Evolutionary conservation across 2,113 vertebrate genomes (phyloP).

Genomic region (Menidia beryllina): DNA sequence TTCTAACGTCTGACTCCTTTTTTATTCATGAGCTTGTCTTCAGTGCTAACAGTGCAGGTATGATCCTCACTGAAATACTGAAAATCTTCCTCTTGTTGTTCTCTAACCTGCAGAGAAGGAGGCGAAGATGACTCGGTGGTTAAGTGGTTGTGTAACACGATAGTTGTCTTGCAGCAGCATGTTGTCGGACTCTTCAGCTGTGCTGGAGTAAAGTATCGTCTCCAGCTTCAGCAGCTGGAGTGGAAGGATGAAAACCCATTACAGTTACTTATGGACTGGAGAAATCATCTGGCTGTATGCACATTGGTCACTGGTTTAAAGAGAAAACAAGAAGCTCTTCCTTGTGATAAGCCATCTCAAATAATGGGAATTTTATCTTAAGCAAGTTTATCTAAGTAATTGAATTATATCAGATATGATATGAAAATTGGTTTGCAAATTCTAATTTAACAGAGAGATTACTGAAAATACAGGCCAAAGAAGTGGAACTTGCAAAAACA

Average conservation of each 20-base stretch:
- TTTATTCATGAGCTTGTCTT: neutral
- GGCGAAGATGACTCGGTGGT: conserved; percentile 75
- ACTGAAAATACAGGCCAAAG: too few species aligned
- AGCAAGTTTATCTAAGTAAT: too few species aligned
- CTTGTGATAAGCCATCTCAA: too few species aligned
- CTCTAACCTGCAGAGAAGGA: conserved; percentile 79
- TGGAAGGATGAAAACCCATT: conserved; percentile 1
- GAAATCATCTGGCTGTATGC: neutral
- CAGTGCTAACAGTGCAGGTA: neutral
- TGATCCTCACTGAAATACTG: neutral
- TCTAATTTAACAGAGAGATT: too few species aligned
- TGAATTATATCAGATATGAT: too few species aligned
- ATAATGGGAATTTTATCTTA: too few species aligned
- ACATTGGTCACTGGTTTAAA: too few species aligned
- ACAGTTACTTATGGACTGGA: neutral
- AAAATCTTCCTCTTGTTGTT: neutral
- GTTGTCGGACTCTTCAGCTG: conserved; percentile 33
- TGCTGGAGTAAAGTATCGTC: conserved; percentile 77
- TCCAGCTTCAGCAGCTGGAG: conserved; percentile 80
- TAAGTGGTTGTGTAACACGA: conserved; percentile 76
- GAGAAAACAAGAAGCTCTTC: too few species aligned
- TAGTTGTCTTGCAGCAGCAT: conserved; percentile 81
- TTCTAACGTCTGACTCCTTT: too few species aligned
- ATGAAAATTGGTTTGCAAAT: neutral
- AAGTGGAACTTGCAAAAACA: too few species aligned